These are phyloP conservation scores for Falco biarmicus DNA, from an alignment of 2,797 vertebrate species.

Conservation along the genomic window DNA sequence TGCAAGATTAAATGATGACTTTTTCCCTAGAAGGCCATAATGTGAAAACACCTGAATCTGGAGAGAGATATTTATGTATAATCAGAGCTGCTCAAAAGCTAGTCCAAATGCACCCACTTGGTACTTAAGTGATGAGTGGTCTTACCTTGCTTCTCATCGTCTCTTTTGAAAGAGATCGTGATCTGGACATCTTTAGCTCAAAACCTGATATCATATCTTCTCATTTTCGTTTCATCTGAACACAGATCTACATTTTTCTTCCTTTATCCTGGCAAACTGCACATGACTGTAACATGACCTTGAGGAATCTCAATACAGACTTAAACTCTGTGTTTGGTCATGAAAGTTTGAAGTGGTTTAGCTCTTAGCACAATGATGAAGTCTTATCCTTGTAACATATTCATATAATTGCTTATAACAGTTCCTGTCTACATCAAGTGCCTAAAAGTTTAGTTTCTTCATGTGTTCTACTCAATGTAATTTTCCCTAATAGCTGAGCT, in stretches of 20 bases:
- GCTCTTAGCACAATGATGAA: not conserved
- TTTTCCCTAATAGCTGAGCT: not conserved
- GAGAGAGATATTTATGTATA: not conserved
- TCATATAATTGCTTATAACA: fast-evolving
- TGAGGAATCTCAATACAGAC: not conserved
- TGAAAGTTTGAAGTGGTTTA: not conserved
- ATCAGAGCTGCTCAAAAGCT: not conserved
- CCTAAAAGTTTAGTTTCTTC: not conserved
- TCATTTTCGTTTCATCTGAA: not conserved
- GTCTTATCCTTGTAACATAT: not conserved
- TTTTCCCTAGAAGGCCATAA: not conserved
- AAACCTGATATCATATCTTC: not conserved
- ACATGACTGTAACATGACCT: not conserved
- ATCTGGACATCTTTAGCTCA: not conserved
- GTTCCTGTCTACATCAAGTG: not conserved
- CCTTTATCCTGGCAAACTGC: not conserved
- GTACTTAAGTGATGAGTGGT: not conserved
- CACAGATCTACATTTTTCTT: not conserved
- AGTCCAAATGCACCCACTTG: not conserved
- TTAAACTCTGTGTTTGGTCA: not conserved
- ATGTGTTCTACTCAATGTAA: not conserved
- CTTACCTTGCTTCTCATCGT: not conserved
- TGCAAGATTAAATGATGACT: not conserved
- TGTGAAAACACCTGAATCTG: not conserved
- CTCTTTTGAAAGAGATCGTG: not conserved